A percentile compares a stretch with the other conserved stretches of the same genome.
Conservation (phyloP, 2,113 vertebrate genomes). For the Eptatretus burgeri region DNA sequence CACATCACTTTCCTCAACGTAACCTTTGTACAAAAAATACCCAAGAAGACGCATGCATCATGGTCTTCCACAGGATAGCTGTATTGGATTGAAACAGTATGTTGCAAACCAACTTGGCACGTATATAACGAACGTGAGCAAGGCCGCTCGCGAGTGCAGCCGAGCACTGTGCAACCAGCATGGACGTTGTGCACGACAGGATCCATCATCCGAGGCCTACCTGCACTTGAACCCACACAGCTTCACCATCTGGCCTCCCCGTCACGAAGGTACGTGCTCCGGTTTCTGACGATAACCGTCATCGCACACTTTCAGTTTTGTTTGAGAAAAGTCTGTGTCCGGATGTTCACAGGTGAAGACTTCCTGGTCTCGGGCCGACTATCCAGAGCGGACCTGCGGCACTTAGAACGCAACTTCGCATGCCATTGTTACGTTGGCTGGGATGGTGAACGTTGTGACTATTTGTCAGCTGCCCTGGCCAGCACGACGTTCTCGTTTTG, state of each 20-base stretch:
- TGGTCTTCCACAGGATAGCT: constrained; percentile 22
- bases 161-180: constrained; percentile 24
- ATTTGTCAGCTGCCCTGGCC: too few species aligned
- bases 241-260: constrained; percentile 21
- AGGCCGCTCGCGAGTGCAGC: constrained; percentile 35
- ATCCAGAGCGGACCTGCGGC: constrained; percentile 11
- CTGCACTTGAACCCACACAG: constrained; percentile 30
- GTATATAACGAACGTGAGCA: constrained; percentile 52
- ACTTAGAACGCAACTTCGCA: constrained; percentile 22
- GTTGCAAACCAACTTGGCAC: constrained; percentile 30
- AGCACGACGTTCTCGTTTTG: too few species aligned
- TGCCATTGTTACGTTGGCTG: constrained; percentile 56
- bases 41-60: too few species aligned
- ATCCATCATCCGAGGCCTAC: constrained; percentile 16
- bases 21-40: too few species aligned
- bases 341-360: constrained; percentile 12
- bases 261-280: not conserved
- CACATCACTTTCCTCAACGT: too few species aligned
- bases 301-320: not conserved
- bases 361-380: constrained; percentile 16
- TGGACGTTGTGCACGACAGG: constrained; percentile 37
- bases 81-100: constrained; percentile 35
- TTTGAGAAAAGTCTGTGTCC: not conserved
- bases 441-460: constrained; percentile 18
- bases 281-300: not conserved